Evolutionary conservation across 2,113 vertebrate genomes (phyloP), one percentile per base, ranked within the genome.

Genomic region (Orthonyx spaldingii): DNA sequence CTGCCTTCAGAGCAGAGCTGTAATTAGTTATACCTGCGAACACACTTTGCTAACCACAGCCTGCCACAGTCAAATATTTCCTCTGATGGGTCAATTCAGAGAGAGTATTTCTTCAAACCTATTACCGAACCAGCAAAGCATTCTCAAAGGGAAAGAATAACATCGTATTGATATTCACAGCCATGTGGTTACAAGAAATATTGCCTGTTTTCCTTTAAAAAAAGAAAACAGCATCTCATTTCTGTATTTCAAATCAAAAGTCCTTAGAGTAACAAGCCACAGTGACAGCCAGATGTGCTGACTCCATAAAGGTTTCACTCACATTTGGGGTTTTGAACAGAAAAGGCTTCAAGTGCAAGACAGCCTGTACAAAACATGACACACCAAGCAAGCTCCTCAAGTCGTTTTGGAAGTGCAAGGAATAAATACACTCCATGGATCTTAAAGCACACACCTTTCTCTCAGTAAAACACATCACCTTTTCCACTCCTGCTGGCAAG

Each of bases 191-290:
- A 42, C 28, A 57, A 68, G 18, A 82, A 82, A 50, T 35, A 76
- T 0, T 64, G 20, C 6, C 2, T 3, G 1, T 27, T 52, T 64
- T 44, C 20, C 3, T 9, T 5, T 57, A 27, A 3, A 28, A 64
- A 20, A 60, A 37, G 41, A 23, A 68, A 64, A 35, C 2, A 3
- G 4, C 1, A 20, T 57, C 9, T 27, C 37, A 52, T 18, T 65
- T 84, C 42, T 49, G 4, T 33, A 30, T 46, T 79, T n/a, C 14
- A 49, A 18, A 49, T 46, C 6, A 49, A 50, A 23, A 14, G 28
- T n/a, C 16, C 27, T 61, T 61, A 70, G 1, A 14, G 27, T 15
- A 86, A n/a, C 8, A 49, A 87, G 32, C 4, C 69, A 49, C n/a
- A 69, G 39, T 3, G 44, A 72, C 16, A 74, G n/a, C 16, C 65